Evolutionary conservation across 2,113 vertebrate species (phyloP), one percentile per base, ranked within the genome.

Genomic region (Entosphenus tridentatus): DNA sequence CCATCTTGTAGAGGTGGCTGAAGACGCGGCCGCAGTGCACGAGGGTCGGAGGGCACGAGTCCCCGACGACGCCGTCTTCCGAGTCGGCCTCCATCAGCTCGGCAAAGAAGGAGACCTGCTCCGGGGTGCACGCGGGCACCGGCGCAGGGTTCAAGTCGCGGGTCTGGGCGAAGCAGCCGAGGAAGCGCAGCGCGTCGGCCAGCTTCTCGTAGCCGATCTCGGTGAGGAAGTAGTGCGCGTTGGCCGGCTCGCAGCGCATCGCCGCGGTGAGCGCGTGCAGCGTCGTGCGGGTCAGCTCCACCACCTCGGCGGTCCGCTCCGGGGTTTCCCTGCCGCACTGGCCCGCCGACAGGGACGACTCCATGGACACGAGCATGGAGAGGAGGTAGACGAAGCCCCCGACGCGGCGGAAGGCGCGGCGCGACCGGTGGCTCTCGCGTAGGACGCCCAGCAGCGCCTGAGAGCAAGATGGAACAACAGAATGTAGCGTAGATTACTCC

Each of bases 201-300:
- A 98, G 80, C 77, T 97, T 98, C 79, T 97, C 93, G 14, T 95
- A 97, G 80, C 96, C 90, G 78, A 98, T 91, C 79, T 98, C 93
- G 2, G 87, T 95, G 77, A 79, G 86, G 80, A 98, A 98, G 82
- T 96, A 96, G 76, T 98, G 83, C 0, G 92, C 92, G 80, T 96
- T 98, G 80, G 93, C 93, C 0, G 93, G 90, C 72, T 98, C 93
- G 0, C 96, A 95, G 73, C 92, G 88, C 93, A 98, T 96, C 9
- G 93, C 90, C 11, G 93, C 88, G 1, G 92, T 92, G 74, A 98
- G 74, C 2, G 90, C 95, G 80, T 87, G 87, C 80, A 98, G 85
- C 72, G 96, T 86, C 0, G 87, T 92, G 78, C 83, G 85, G 72
- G 95, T 85, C 3, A 98, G 87, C 73, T 96, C 89, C 55, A 96